Conservation (phyloP, 1,140 invertebrate genomes). For the Lepidotrigona ventralis region DNA sequence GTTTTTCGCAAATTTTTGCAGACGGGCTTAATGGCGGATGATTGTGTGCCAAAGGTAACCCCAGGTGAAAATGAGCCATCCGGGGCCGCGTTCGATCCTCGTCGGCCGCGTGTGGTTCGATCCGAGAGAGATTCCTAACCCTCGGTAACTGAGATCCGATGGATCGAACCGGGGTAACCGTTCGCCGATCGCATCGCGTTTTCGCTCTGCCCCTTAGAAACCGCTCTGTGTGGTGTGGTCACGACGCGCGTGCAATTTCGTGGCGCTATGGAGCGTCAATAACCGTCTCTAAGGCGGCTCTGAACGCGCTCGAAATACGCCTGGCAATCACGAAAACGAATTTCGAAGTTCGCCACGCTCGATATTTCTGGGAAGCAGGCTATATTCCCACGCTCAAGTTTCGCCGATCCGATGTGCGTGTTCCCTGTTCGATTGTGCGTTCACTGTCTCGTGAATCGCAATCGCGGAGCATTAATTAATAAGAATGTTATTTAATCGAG, state of each 20-base stretch:
- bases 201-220: background rate
- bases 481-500: too few species aligned
- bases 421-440: background rate
- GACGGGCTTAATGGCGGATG: slow-evolving; percentile 71
- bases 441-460: too few species aligned
- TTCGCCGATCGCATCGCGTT: slow-evolving; percentile 7
- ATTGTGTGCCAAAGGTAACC: slow-evolving; percentile 73
- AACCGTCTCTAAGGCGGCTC: background rate
- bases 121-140: background rate
- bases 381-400: background rate
- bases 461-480: too few species aligned
- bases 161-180: slow-evolving; percentile 31
- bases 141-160: background rate
- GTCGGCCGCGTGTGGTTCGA: background rate
- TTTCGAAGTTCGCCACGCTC: background rate
- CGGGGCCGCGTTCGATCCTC: slow-evolving; percentile 1
- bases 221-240: background rate
- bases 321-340: slow-evolving; percentile 24
- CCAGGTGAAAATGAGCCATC: slow-evolving; percentile 71
- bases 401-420: too few species aligned
- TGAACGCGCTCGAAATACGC: slow-evolving; percentile 14
- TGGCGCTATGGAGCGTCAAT: slow-evolving; percentile 29
- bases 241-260: slow-evolving; percentile 35
- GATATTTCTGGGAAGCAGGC: background rate
- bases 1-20: slow-evolving; percentile 69